phyloP scores from a whole-genome alignment of 2,113 vertebrate genomes.

The Ptychochromis oligacanthus region DNA sequence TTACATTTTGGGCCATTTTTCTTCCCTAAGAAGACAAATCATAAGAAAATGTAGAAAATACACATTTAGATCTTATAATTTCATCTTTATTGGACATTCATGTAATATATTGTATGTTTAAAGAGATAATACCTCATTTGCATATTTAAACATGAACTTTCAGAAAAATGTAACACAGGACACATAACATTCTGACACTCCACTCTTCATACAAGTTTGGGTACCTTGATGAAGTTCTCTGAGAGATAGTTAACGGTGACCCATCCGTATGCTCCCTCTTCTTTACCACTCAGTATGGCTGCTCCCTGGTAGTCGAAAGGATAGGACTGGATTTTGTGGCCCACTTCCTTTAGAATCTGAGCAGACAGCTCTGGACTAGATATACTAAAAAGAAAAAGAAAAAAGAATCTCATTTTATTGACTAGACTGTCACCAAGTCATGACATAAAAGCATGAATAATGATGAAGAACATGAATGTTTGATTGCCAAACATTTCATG shows the following conservation, averaged over 20 bases:
- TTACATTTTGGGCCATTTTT: too few species aligned
- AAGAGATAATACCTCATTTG: too few species aligned
- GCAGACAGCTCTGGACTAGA: conserved; percentile 64
- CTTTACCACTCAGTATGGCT: conserved; percentile 81
- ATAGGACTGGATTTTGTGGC: conserved; percentile 80
- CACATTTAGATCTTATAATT: too few species aligned
- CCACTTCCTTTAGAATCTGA: conserved; percentile 79
- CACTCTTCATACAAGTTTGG: neutral
- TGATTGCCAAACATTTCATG: neutral
- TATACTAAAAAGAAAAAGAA: conserved; percentile 70
- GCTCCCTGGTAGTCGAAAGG: conserved; percentile 83
- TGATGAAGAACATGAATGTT: too few species aligned
- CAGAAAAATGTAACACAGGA: too few species aligned
- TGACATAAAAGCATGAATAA: neutral
- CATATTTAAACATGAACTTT: too few species aligned
- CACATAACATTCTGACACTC: too few species aligned
- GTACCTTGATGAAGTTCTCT: conserved; percentile 88
- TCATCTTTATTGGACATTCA: too few species aligned
- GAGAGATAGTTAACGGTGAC: conserved; percentile 90
- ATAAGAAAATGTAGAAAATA: too few species aligned
- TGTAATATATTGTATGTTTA: too few species aligned
- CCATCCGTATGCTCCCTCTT: conserved; percentile 89
- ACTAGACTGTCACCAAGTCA: neutral
- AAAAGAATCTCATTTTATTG: too few species aligned
- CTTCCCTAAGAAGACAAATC: too few species aligned